phyloP scores from a whole-genome alignment of 92 coral and sea anemone species.

The Hydrozoanthus gracilis region DNA sequence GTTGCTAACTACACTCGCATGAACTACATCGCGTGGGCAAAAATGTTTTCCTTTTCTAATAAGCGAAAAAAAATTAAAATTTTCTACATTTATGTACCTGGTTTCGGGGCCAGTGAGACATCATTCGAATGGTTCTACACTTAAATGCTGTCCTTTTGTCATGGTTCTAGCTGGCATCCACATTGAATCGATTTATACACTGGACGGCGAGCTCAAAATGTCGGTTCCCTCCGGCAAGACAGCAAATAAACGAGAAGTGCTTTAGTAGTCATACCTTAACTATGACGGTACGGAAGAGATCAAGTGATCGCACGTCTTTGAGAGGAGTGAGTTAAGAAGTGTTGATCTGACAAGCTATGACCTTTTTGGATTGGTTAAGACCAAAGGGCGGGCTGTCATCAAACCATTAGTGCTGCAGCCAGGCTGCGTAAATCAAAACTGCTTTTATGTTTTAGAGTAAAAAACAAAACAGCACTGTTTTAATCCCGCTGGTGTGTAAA shows the following conservation, averaged over 20 bases:
- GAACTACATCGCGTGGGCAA: background rate
- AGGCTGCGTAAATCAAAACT: background rate
- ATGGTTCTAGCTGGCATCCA: background rate
- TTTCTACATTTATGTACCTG: conserved; percentile 18
- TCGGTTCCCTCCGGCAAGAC: conserved; percentile 19
- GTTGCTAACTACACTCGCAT: background rate
- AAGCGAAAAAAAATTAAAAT: background rate
- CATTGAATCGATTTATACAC: background rate
- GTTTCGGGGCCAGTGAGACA: conserved; percentile 33
- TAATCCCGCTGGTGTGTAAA: background rate
- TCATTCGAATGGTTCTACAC: conserved; percentile 24
- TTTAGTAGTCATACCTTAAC: background rate
- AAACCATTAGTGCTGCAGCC: background rate
- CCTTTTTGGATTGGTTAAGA: conserved; percentile 15
- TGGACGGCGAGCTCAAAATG: background rate
- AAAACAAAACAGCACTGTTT: background rate
- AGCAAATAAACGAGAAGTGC: conserved; percentile 17
- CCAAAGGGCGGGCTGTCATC: conserved; percentile 15
- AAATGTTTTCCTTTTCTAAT: conserved; percentile 6
- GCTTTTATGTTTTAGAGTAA: background rate
- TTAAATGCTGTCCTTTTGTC: background rate
- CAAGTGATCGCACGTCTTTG: conserved; percentile 21
- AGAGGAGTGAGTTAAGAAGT: background rate
- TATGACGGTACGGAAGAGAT: conserved; percentile 31
- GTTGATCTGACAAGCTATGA: conserved; percentile 37